Percentiles rank a stretch among this genome's conserved stretches.
phyloP scores from a whole-genome alignment of 2,797 vertebrate species.

The Brachymystax lenok region DNA sequence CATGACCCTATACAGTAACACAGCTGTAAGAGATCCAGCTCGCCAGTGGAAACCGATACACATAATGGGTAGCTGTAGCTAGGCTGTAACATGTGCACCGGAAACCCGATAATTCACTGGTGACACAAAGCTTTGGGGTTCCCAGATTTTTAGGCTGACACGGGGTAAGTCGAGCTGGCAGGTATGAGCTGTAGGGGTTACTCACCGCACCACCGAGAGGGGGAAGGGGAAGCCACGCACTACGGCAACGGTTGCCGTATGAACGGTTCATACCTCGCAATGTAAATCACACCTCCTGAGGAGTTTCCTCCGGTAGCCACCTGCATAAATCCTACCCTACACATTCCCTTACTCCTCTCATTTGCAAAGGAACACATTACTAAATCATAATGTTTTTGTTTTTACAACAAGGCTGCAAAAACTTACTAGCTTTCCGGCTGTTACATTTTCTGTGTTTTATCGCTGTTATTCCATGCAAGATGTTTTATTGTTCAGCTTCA shows the following conservation, averaged over 20 bases:
- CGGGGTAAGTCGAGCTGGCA: slow-evolving; percentile 67
- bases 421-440: slow-evolving; percentile 41
- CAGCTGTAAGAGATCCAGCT: slow-evolving; percentile 67
- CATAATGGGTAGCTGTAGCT: slow-evolving; percentile 71
- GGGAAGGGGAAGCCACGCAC: not conserved
- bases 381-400: slow-evolving; percentile 67
- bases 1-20: slow-evolving; percentile 54
- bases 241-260: slow-evolving; percentile 39
- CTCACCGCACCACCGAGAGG: slow-evolving; percentile 26
- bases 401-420: slow-evolving; percentile 61
- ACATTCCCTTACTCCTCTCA: slow-evolving; percentile 38
- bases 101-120: slow-evolving; percentile 73
- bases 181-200: slow-evolving; percentile 45
- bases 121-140: slow-evolving; percentile 66
- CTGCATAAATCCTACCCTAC: slow-evolving; percentile 56
- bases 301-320: slow-evolving; percentile 59
- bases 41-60: slow-evolving; percentile 69
- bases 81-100: slow-evolving; percentile 65
- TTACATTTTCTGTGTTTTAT: slow-evolving; percentile 45
- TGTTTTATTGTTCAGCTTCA: slow-evolving; percentile 69
- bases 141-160: slow-evolving; percentile 67
- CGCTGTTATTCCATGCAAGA: slow-evolving; percentile 50
- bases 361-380: slow-evolving; percentile 57
- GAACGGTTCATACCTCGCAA: slow-evolving; percentile 39
- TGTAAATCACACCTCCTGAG: slow-evolving; percentile 64